phyloP scores from a whole-genome alignment of 2,113 vertebrate species.

The Callaeas wilsoni region DNA sequence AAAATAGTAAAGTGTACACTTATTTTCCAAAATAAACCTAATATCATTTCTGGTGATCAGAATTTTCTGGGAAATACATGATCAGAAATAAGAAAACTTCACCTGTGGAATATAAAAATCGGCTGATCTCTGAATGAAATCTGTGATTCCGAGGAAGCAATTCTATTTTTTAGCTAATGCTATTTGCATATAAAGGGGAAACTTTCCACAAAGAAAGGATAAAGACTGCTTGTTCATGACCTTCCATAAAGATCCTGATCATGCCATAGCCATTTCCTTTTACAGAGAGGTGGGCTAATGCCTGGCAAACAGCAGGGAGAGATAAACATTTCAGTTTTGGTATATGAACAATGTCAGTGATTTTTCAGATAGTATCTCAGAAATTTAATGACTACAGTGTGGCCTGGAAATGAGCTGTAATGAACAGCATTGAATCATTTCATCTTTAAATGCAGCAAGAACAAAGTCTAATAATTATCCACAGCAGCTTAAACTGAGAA shows the following conservation, averaged over 20 bases:
- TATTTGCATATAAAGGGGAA: neutral
- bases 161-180: neutral
- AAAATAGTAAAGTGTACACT: neutral
- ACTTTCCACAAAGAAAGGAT: neutral
- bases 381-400: slow-evolving; percentile 56
- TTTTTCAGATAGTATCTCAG: slow-evolving; percentile 57
- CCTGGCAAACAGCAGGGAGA: neutral
- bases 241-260: neutral
- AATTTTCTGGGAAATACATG: neutral
- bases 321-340: neutral
- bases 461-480: slow-evolving; percentile 62
- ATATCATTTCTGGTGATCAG: neutral
- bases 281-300: neutral
- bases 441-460: slow-evolving; percentile 58
- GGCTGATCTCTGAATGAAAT: neutral
- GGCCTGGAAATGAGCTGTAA: slow-evolving; percentile 65
- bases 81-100: neutral
- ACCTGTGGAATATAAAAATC: neutral
- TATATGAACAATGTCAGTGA: slow-evolving; percentile 48
- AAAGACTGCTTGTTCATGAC: neutral
- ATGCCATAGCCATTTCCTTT: slow-evolving; percentile 3
- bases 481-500: slow-evolving; percentile 42
- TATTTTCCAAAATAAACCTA: neutral
- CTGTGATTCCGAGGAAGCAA: neutral
- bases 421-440: slow-evolving; percentile 60